Base-by-base conservation (phyloP, 2,888 invertebrate genomes). In the Drosophila mettleri region DNA sequence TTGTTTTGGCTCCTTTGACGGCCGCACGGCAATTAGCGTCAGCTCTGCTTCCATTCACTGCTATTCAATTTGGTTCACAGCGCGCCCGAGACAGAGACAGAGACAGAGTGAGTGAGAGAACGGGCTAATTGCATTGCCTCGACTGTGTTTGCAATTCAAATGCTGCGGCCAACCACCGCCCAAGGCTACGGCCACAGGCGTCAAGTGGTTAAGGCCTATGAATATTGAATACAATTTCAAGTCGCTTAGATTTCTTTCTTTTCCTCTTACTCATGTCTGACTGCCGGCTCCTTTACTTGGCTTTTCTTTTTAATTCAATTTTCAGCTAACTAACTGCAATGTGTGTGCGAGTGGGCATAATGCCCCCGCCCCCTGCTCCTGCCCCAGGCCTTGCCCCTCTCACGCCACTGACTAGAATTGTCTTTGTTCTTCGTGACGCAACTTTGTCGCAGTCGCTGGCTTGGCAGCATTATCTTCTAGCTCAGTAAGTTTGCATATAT, bases 391-490 rank as follows among this genome's bases (percentile, higher is more conserved):
- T n/a, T n/a, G n/a, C n/a, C 33, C 43, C 45, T 22, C 31, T 64
- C 8, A 9, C 36, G 41, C 45, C 18, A 14, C 10, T 12, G 14
- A 20, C 36, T 49, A 20, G 39, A 22, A 45, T 49, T 48, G 49
- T 33, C 75, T 73, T 76, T 72, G 75, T 75, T 66, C 69, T 66
- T 63, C 61, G 45, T 64, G 74, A 48, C 61, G 62, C 65, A 76
- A 73, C 62, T 73, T 76, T 76, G 73, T 73, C 75, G 75, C 74
- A 74, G 46, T 69, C 51, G 41, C 39, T 51, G 65, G 65, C 31
- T 52, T 52, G 60, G 34, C 70, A 41, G 31, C 76, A 71, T 64
- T 69, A 69, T 82, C 82, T 83, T 84, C 80, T 77, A 83, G 85
- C 69, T 80, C 77, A 79, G 80, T 69, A 78, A 80, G 66, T 73